A percentile compares a stretch with the other conserved stretches of the same genome.
phyloP scores from a whole-genome alignment of 2,113 vertebrate species.

The Brachirus orientalis region DNA sequence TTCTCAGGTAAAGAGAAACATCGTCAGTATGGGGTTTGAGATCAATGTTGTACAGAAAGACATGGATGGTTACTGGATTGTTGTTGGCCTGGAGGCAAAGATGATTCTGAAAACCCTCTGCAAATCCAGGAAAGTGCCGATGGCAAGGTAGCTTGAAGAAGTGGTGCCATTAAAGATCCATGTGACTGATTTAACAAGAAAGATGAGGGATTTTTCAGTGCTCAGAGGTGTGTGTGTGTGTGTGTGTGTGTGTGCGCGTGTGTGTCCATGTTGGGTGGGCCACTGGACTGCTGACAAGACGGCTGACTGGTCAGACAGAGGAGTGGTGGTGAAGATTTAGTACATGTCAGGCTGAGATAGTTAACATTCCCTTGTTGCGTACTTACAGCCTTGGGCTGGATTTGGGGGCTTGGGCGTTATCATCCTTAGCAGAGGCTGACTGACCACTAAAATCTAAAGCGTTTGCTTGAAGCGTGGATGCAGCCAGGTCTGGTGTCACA shows the following conservation, averaged over 20 bases:
- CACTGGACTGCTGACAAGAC: background rate
- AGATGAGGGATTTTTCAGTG: background rate
- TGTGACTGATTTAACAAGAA: background rate
- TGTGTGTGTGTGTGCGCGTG: background rate
- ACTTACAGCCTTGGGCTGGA: background rate
- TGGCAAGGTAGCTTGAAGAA: background rate
- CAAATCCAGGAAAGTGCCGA: background rate
- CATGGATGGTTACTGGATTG: background rate
- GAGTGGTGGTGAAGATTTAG: background rate
- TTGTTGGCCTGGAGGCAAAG: background rate
- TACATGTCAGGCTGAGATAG: background rate
- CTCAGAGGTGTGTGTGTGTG: background rate
- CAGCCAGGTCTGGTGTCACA: too few species aligned
- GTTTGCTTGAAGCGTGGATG: too few species aligned
- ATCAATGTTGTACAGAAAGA: background rate
- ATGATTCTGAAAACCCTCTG: background rate
- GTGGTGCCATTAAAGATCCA: background rate
- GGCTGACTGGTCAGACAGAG: too few species aligned
- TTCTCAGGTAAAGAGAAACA: background rate
- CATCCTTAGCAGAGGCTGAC: background rate
- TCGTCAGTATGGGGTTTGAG: background rate
- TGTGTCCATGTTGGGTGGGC: background rate
- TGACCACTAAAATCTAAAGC: too few species aligned
- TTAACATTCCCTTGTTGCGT: background rate
- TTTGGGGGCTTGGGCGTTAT: background rate